Evolutionary conservation across 2,888 invertebrate genomes (phyloP), one percentile per base, ranked within the genome.

Genomic region (Cheilosia impressa): DNA sequence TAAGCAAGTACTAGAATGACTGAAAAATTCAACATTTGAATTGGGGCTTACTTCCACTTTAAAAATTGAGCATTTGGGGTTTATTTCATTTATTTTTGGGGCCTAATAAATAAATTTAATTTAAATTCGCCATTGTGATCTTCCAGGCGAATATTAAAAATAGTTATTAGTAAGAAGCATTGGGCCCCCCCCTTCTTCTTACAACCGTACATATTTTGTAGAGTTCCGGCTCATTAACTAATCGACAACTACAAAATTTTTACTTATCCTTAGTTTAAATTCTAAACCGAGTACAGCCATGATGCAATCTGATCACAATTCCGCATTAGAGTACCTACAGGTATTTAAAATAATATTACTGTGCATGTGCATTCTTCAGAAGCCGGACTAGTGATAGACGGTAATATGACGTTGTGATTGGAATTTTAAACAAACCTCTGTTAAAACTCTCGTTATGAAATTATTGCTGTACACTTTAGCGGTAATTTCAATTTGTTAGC

Each of bases 351-450:
- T 45, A 9, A 52, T 38, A 6, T 38, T 10, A 17, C 7, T 31
- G 19, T 68, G 68, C 45, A 53, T 47, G 47, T 47, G 17, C 19
- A 19, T 13, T 52, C 13, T 50, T 34, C 19, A 50, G 19, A 24
- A 19, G n/a, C 9, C 17, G 10, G 2, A 47, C 31, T 41, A 41
- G 10, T 58, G 45, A 60, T 47, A 50, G 31, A 22, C 68, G 34
- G 27, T 9, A 41, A 50, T n/a, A n/a, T 52, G 22, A 22, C 2
- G 53, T 45, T 52, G 19, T 27, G 65, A 34, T 9, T 9, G 63
- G 78, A 79, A 79, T 79, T 17, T 66, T 52, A 79, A 79, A 53
- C 24, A 34, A 43, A 41, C 53, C 13, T 4, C 55, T 55, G 43
- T 65, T 52, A 52, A 24, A 1, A 9, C 19, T 27, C 13, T n/a